Evolutionary conservation across 1,140 invertebrate species (phyloP), one percentile per base, ranked within the genome.

Genomic region (Caenorhabditis briggsae): DNA sequence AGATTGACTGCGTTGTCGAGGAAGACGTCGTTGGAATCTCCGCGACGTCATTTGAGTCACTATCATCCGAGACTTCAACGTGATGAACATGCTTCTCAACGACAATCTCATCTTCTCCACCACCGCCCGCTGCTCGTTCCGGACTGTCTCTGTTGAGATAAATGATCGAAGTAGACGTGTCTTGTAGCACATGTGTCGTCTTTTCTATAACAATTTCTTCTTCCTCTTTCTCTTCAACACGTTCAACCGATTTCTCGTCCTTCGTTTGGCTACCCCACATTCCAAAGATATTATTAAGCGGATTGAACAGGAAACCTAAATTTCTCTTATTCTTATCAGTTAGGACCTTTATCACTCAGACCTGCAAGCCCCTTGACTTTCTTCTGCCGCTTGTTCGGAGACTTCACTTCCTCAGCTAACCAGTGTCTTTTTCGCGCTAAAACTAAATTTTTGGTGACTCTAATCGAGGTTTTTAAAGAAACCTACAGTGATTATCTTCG

Each of bases 341-440:
- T 53, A 16, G 9, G 33, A 14, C 6, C 18, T 25, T 5, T 41
- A 8, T 53, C 50, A 82, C n/a, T n/a, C n/a, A n/a, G n/a, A n/a
- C 55, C 78, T 18, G 48, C 78, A 5, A 56, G 25, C 2, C 55
- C 78, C n/a, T 58, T 18, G n/a, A 7, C n/a, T 43, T 53, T 58
- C 18, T 58, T 58, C 18, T 16, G 12, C 6, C 56, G 12, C 41
- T 56, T 82, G 6, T 11, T 33, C n/a, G 55, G 78, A 11, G 50
- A 16, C 46, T 20, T 7, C 50, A 55, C 18, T n/a, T 55, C 48
- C 9, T 55, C 41, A 5, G 8, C 12, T 9, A 70, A 23, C 64
- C 64, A 70, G 7, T 20, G 64, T 8, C 64, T 33, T 70, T 70
- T 70, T 70, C 64, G 8, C 5, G 64, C 64, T 70, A 41, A 70